Evolutionary conservation across 2,797 vertebrate species (phyloP).

Genomic region (Vultur gryphus): DNA sequence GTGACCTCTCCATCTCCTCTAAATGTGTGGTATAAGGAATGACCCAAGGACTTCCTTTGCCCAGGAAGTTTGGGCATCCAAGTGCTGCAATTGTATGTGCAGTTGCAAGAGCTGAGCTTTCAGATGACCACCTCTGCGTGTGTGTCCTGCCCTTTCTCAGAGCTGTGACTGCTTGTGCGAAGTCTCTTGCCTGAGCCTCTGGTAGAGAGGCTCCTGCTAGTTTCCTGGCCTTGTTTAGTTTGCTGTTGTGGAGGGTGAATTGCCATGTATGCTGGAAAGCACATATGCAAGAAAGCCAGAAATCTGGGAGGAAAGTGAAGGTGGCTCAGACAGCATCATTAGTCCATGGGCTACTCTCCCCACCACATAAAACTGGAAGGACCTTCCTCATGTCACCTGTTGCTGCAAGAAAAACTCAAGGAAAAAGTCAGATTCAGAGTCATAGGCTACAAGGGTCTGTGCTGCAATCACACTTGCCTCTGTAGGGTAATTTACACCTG

Average conservation of each 20-base stretch:
- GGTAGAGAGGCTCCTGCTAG: not conserved
- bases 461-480: not conserved
- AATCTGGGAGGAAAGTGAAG: not conserved
- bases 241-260: not conserved
- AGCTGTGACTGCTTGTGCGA: not conserved
- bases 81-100: accelerated
- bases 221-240: not conserved
- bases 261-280: not conserved
- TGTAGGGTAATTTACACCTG: not conserved
- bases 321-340: accelerated
- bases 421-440: not conserved
- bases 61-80: not conserved
- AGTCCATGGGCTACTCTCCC: not conserved
- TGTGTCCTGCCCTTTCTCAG: not conserved
- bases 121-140: not conserved
- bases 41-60: not conserved
- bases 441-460: not conserved
- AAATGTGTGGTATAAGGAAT: not conserved
- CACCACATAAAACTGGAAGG: not conserved
- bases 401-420: not conserved
- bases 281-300: not conserved
- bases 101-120: not conserved
- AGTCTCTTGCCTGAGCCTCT: not conserved
- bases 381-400: not conserved
- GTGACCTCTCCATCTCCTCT: not conserved